Evolutionary conservation across 2,113 vertebrate species (phyloP), one percentile per base, ranked within the genome.

Genomic region (Miniopterus natalensis): DNA sequence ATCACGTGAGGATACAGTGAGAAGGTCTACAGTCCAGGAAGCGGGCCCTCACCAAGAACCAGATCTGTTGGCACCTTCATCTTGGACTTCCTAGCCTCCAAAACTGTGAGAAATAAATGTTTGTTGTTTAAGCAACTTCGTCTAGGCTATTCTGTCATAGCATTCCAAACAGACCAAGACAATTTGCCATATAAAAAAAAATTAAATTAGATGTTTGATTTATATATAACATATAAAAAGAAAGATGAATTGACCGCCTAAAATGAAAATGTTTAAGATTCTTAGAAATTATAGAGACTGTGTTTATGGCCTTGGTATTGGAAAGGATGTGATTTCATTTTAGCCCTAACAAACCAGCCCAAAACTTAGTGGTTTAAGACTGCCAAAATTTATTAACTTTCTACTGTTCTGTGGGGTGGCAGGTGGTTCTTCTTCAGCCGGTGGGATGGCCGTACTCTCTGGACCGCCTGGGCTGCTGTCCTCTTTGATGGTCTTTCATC

Each of bases 171-270:
- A 92, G 36, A 65, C 27, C 23, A 40, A 36, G 21, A 66, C 20
- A 57, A 49, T 36, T 88, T 57, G 80, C 71, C 59, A 42, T 80
- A 66, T 31, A 66, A 89, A 63, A 77, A 61, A 53, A 95, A 93
- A 18, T 83, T 45, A 79, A 91, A 55, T 71, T 74, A 66, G n/a
- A 61, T 27, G 3, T 42, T 8, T 8, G 2, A 10, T 68, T 88
- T 86, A 79, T 78, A 78, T 86, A 79, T 78, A 78, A 36, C 13
- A 6, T 74, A 40, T 25, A 90, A 31, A 95, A 68, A 83, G 86
- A 90, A 93, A 95, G 55, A 78, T 84, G 61, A 51, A 15, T n/a
- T 70, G 14, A 92, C 87, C 36, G 53, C 73, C 36, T 66, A 77
- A 73, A 80, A 51, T 95, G 87, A 84, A 65, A 85, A 70, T 20